A percentile compares a stretch with the other conserved stretches of the same genome.
Conservation (phyloP, 1,140 invertebrate genomes). For the Anagrus nilaparvatae region DNA sequence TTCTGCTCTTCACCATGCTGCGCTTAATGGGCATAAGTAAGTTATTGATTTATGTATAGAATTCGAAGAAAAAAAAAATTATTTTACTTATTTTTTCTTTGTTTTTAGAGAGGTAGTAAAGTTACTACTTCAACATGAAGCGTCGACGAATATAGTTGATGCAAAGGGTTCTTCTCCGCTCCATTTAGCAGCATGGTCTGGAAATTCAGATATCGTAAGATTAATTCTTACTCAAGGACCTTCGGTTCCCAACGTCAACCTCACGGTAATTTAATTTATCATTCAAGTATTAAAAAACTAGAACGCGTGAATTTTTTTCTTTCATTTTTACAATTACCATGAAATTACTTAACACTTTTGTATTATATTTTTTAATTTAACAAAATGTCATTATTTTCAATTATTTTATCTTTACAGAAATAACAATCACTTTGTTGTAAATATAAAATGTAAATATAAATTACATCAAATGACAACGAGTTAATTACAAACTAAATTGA, state of each 20-base stretch:
- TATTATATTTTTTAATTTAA: no score
- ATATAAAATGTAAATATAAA: slow-evolving; percentile 8
- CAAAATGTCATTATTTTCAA: no score
- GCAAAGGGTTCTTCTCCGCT: slow-evolving; percentile 76
- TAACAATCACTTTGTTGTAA: slow-evolving; percentile 3
- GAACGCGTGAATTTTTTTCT: no score
- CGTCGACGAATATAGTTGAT: slow-evolving; percentile 78
- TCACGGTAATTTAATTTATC: slow-evolving; percentile 52
- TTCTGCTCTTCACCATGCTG: slow-evolving; percentile 88
- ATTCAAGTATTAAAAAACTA: slow-evolving; percentile 7
- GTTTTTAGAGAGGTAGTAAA: slow-evolving; percentile 74
- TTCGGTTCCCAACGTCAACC: slow-evolving; percentile 68
- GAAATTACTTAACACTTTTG: no score
- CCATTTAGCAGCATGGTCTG: slow-evolving; percentile 84
- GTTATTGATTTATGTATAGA: slow-evolving; percentile 23
- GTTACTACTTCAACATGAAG: slow-evolving; percentile 75
- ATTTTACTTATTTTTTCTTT: slow-evolving; percentile 6
- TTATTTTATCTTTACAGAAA: no score
- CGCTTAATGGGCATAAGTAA: slow-evolving; percentile 88
- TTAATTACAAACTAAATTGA: slow-evolving; percentile 5
- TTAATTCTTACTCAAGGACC: slow-evolving; percentile 66
- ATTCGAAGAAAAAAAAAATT: neutral
- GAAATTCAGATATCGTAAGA: slow-evolving; percentile 72
- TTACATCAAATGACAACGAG: slow-evolving; percentile 7
- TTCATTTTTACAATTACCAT: no score